Base-by-base conservation (phyloP, 2,888 invertebrate genomes). In the Thyatira batis region DNA sequence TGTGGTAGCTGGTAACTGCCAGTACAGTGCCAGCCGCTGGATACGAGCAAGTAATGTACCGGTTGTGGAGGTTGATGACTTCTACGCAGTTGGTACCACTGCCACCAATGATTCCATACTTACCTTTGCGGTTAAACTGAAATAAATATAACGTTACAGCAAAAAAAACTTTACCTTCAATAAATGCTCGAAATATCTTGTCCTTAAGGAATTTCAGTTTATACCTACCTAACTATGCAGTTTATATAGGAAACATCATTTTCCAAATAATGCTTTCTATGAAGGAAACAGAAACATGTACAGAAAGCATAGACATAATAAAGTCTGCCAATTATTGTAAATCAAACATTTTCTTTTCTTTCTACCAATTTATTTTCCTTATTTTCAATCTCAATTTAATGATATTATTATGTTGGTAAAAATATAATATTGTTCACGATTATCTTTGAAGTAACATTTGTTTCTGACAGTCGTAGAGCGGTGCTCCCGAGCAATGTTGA, bases 61-160 rank as follows among this genome's bases (percentile, higher is more conserved):
- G 74, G 60, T 92, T 89, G 71, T 92, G 89, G 0, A 92, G 79
- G 59, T 92, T 92, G 50, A 92, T 82, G 3, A 91, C 83, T 63
- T 92, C 92, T 0, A 92, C 75, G 59, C 89, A 87, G 28, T 80
- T 84, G 1, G 92, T 91, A 0, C 92, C 92, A 39, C 92, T 91
- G 45, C 92, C 92, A 2, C 92, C 92, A 13, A 90, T 80, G 45
- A 92, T 80, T 0, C 73, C 89, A 63, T 92, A 92, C 59, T 92
- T 92, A 1, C 91, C 92, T 78, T 92, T 90, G 20, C 91, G 87
- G 59, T 92, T 92, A 60, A 65, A 84, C 92, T 92, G 80, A 28
- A 79, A 80, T 43, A 48, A 60, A 53, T 61, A 21, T 48, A 43
- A 6, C 20, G 9, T 10, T 13, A 13, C n/a, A 17, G 1, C 17